Evolutionary conservation across 2,888 invertebrate species (phyloP).

Genomic region (Drosophila recens): DNA sequence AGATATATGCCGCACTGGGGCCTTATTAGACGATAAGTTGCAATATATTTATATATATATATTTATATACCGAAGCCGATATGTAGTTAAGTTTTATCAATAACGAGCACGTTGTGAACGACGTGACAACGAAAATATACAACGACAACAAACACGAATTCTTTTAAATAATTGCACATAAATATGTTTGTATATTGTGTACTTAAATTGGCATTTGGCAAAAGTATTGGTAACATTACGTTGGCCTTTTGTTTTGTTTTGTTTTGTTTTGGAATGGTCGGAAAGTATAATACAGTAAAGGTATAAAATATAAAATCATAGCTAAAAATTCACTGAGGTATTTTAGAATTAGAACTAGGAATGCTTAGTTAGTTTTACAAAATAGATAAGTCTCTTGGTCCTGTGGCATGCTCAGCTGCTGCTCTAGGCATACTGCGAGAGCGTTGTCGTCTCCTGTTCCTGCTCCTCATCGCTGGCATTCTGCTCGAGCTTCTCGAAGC

Average conservation of each 20-base stretch:
- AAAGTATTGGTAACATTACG: slow-evolving; percentile 8
- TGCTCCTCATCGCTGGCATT: slow-evolving; percentile 89
- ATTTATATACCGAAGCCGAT: slow-evolving; percentile 40
- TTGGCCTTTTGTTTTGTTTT: neutral
- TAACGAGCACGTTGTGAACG: slow-evolving; percentile 12
- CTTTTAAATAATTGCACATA: slow-evolving; percentile 49
- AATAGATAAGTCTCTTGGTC: slow-evolving; percentile 76
- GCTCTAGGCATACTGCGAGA: slow-evolving; percentile 67
- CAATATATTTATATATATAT: slow-evolving; percentile 50
- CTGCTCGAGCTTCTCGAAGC: slow-evolving; percentile 89
- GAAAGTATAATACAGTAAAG: slow-evolving; percentile 30
- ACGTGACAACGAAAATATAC: slow-evolving; percentile 20
- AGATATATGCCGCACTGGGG: slow-evolving; percentile 65
- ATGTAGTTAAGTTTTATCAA: slow-evolving; percentile 44
- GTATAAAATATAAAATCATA: slow-evolving; percentile 26
- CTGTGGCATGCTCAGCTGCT: slow-evolving; percentile 25
- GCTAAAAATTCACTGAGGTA: slow-evolving; percentile 68
- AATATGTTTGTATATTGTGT: slow-evolving; percentile 52
- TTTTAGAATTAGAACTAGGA: slow-evolving; percentile 69
- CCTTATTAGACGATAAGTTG: slow-evolving; percentile 74
- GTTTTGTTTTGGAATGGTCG: slow-evolving; percentile 48
- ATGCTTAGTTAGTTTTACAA: slow-evolving; percentile 63
- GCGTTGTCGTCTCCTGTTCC: slow-evolving; percentile 86
- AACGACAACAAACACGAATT: slow-evolving; percentile 16
- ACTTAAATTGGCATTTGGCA: slow-evolving; percentile 43